Base-by-base conservation (phyloP, 2,113 vertebrate genomes). In the Pontoporia blainvillei region DNA sequence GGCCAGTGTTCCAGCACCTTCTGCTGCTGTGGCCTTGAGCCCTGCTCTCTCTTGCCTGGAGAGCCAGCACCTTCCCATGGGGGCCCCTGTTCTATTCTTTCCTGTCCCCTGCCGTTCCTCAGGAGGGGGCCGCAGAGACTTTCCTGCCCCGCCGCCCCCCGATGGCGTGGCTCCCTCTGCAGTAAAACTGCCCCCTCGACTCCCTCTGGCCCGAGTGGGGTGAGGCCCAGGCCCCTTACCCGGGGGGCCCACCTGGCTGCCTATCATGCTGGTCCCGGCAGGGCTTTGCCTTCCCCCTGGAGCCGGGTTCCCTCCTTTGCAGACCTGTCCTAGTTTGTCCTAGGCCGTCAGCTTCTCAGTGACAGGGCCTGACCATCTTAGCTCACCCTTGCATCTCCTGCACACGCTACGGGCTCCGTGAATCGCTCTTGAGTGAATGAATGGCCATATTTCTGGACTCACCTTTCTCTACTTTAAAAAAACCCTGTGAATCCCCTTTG, bases 261-360 rank as follows among this genome's bases (percentile, higher is more conserved):
- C 83, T 17, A 2, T 8, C 0, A 0, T 4, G n/a, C 36, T 2
- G 4, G 23, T 2, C 36, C 17, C 2, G 1, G 2, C 8, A 34
- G 73, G 81, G 3, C 34, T 25, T 36, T 14, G 6, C 61, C 46
- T 23, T 3, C n/a, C 27, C 31, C 36, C 11, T 9, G 41, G 17
- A 9, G 8, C 21, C 8, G 1, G 21, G 13, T 21, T 17, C 20
- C 27, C 18, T 15, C 27, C 64, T 34, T 13, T 11, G 6, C 14
- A 52, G 57, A 20, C 46, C 61, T 17, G 6, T 62, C 79, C 57
- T 81, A n/a, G 18, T 64, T 31, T 12, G 86, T 1, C 69, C 13
- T 15, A 12, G 34, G 49, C 27, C 11, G 8, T 66, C 6, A 1
- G 62, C 31, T 73, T 13, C 44, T 46, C 3, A 0, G 46, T 71